These are phyloP conservation scores for Astropecten irregularis DNA, from an alignment of 53 echinoderm and acorn worm species.

Conservation along the genomic window DNA sequence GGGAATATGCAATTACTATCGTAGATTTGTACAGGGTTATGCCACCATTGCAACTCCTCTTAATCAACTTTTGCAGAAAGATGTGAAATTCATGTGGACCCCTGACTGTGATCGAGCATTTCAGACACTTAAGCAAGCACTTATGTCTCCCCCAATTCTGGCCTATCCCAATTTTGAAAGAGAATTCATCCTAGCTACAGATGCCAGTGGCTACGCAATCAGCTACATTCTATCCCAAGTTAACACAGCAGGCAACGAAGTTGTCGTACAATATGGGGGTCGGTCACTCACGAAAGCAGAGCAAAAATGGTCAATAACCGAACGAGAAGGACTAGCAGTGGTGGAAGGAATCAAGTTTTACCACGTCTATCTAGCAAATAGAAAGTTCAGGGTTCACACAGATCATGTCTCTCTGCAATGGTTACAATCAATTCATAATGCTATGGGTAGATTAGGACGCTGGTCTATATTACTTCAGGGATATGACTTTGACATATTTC, in stretches of 20 bases:
- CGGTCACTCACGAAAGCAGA: neutral
- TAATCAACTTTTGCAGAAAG: neutral
- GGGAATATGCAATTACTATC: neutral
- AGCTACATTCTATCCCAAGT: neutral
- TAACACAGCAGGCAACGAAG: neutral
- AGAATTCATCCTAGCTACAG: conserved; percentile 37
- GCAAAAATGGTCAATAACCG: neutral
- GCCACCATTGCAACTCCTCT: neutral
- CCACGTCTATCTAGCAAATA: neutral
- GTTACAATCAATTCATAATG: neutral
- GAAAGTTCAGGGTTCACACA: neutral
- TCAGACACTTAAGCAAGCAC: conserved; percentile 26
- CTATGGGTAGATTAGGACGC: neutral
- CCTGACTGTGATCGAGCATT: conserved; percentile 47
- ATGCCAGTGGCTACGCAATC: conserved; percentile 32
- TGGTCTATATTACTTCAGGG: conserved; percentile 6
- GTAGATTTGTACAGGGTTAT: neutral
- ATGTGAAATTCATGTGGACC: conserved; percentile 5
- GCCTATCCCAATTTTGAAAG: conserved; percentile 36
- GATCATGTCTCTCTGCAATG: conserved; percentile 2
- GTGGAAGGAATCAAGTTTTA: neutral
- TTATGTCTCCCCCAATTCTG: conserved; percentile 32
- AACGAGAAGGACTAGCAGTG: neutral
- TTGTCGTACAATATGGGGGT: neutral
- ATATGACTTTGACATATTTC: neutral